Evolutionary conservation across 2,888 invertebrate genomes (phyloP).

Genomic region (Metopia argyrocephala): DNA sequence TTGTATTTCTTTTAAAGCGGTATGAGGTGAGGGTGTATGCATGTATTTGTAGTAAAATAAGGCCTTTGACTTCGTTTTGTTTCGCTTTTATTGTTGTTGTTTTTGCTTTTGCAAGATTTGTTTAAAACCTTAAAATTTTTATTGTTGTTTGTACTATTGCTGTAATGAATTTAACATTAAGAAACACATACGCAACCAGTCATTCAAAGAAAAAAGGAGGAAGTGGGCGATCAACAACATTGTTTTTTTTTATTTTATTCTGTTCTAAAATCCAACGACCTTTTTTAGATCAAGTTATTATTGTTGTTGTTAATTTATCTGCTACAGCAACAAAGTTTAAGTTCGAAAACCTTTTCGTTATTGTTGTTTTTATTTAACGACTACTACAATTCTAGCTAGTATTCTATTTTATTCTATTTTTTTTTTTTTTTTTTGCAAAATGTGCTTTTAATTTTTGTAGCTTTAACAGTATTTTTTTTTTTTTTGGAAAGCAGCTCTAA

Average conservation of each 20-base stretch:
- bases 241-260: conserved; percentile 33
- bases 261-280: conserved; percentile 35
- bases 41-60: conserved; percentile 41
- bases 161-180: neutral
- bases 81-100: neutral
- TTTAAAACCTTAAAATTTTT: conserved; percentile 27
- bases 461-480: no score
- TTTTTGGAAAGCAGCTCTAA: no score
- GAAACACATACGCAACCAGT: neutral
- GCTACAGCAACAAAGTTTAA: conserved; percentile 8
- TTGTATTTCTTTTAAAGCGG: conserved; percentile 12
- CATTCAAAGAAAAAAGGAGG: conserved; percentile 54
- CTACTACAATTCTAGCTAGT: conserved; percentile 14
- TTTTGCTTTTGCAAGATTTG: conserved; percentile 37
- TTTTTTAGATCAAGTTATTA: conserved; percentile 4
- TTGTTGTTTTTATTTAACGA: conserved; percentile 17
- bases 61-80: conserved; percentile 43
- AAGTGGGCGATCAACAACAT: conserved; percentile 66
- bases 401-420: conserved; percentile 9
- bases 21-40: conserved; percentile 55
- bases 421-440: conserved; percentile 26
- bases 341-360: neutral
- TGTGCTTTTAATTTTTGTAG: no score
- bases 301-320: conserved; percentile 32
- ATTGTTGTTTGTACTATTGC: neutral